Percentiles rank a stretch among this genome's conserved stretches.
Evolutionary conservation across 2,113 vertebrate genomes (phyloP).

Genomic region (Pomatostomus ruficeps): DNA sequence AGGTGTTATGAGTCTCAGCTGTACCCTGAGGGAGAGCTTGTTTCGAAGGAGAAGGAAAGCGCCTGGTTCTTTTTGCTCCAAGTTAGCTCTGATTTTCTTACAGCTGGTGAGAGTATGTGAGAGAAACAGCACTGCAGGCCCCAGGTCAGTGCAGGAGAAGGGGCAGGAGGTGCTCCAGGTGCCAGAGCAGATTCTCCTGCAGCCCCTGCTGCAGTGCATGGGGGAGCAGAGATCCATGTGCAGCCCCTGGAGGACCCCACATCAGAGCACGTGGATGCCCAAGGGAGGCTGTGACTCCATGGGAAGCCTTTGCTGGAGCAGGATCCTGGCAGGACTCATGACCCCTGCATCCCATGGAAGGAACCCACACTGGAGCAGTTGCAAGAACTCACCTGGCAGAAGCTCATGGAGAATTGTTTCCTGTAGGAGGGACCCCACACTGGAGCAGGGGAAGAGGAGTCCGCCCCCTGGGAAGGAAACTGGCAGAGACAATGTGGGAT

Average conservation of each 20-base stretch:
- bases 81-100: background rate
- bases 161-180: background rate
- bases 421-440: background rate
- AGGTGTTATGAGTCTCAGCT: background rate
- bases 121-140: background rate
- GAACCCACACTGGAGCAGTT: background rate
- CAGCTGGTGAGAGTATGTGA: background rate
- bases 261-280: background rate
- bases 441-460: background rate
- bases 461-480: background rate
- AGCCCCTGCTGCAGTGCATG: background rate
- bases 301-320: background rate
- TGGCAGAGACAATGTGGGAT: background rate
- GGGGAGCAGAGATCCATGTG: background rate
- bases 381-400: background rate
- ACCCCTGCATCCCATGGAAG: background rate
- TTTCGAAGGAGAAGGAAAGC: background rate
- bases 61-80: background rate
- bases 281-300: fast-evolving
- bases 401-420: background rate
- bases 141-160: background rate
- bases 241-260: background rate
- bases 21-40: background rate
- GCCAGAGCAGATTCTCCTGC: background rate
- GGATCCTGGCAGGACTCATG: background rate